phyloP scores from a whole-genome alignment of 2,888 invertebrate species.

The Fabriciana adippe region DNA sequence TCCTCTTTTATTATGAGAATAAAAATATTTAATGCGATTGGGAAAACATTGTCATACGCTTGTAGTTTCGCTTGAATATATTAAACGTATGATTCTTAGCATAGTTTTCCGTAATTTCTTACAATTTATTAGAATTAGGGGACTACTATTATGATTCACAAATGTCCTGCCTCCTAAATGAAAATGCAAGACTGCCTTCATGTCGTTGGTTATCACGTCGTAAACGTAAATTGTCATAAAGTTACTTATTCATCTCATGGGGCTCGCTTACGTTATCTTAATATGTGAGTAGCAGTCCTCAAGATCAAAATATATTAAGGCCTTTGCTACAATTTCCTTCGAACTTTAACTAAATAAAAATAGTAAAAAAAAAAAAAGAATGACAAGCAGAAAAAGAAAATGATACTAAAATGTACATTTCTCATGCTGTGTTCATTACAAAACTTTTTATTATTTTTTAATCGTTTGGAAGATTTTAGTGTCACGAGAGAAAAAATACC shows the following conservation, averaged over 20 bases:
- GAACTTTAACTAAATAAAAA: not conserved
- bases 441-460: slow-evolving; percentile 2
- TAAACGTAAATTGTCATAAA: slow-evolving; percentile 4
- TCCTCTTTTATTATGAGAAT: slow-evolving; percentile 10
- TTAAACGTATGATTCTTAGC: too few relatives aligned
- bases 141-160: not conserved
- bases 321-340: not conserved
- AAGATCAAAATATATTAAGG: not conserved
- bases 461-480: not conserved
- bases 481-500: slow-evolving; percentile 29
- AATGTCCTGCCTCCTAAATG: too few relatives aligned
- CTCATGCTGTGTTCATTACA: not conserved
- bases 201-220: not conserved
- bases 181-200: not conserved
- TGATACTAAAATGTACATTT: not conserved
- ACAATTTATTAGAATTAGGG: not conserved
- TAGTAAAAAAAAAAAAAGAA: not conserved
- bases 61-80: too few relatives aligned
- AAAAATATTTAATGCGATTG: not conserved
- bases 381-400: not conserved
- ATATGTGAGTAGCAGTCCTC: not conserved
- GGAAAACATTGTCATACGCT: not conserved
- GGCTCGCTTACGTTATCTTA: not conserved
- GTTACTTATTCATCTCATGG: slow-evolving; percentile 1
- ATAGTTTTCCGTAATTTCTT: not conserved